Evolutionary conservation across 2,888 invertebrate species (phyloP).

Genomic region (Apodemia zela): DNA sequence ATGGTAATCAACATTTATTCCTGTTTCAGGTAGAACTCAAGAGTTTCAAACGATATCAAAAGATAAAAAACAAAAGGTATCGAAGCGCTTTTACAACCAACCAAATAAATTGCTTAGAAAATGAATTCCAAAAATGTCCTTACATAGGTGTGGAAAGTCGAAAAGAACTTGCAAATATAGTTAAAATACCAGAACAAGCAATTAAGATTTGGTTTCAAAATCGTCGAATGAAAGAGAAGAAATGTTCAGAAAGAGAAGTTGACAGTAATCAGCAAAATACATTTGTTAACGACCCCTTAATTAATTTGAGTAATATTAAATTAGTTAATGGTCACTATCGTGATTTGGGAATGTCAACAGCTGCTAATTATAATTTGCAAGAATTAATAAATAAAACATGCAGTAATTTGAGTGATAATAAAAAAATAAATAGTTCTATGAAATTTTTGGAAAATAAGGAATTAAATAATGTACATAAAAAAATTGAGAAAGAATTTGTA

Average conservation of each 20-base stretch:
- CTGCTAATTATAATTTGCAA: not conserved
- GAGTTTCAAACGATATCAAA: conserved; percentile 17
- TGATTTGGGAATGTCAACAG: not conserved
- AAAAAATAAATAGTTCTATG: not conserved
- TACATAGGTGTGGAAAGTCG: conserved; percentile 85
- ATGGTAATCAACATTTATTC: not conserved
- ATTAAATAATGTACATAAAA: not conserved
- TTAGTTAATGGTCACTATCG: conserved; percentile 39
- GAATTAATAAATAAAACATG: conserved; percentile 2
- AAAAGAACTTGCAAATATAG: conserved; percentile 82
- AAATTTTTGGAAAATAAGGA: not conserved
- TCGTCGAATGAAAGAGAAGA: conserved; percentile 87
- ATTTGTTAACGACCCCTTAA: conserved; percentile 40
- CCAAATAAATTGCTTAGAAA: conserved; percentile 86
- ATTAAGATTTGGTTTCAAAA: conserved; percentile 94
- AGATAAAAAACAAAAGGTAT: conserved; percentile 41
- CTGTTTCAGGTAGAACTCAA: conserved; percentile 1
- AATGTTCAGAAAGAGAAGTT: conserved; percentile 34
- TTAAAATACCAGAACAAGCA: conserved; percentile 85
- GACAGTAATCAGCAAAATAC: conserved; percentile 35
- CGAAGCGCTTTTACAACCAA: conserved; percentile 87
- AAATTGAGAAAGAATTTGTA: not conserved
- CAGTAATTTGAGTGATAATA: not conserved
- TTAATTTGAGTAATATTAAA: conserved; percentile 38
- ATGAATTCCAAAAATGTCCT: conserved; percentile 83